Evolutionary conservation across 2,797 vertebrate genomes (phyloP), one percentile per base, ranked within the genome.

Genomic region (Darevskia mixta): DNA sequence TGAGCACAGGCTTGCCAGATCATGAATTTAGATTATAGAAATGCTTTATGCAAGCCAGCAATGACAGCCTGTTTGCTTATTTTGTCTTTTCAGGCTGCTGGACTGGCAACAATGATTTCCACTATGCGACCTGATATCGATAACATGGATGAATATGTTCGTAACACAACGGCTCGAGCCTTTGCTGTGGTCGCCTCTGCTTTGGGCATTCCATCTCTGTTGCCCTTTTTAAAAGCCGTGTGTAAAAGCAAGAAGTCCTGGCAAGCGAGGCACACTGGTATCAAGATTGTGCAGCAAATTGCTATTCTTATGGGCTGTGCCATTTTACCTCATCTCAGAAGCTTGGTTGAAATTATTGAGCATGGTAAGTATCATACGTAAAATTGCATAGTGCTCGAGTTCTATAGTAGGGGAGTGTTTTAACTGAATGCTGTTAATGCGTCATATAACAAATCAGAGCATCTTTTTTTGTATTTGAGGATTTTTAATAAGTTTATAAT

Each of bases 191-290:
- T 99, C 89, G 99, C 99, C 0, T 99, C 99, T 66, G 99, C 99
- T 38, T 96, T 99, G 38, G 99, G 99, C 49, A 99, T 99, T 92
- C 99, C 99, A 86, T 99, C 99, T 43, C 97, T 99, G n/a, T 93
- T 99, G 87, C 99, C 99, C 25, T 99, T 99, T 95, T 97, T 99
- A 93, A 99, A 99, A 97, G 99, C 99, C 8, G 99, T 99, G 90
- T 99, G 99, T 83, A 99, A 99, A 95, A 99, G 99, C 97, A 99
- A 99, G 95, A 99, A 99, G 87, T 99, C 99, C 1, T 99, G 99
- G 99, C 99, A 99, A 94, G 99, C 99, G 1, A 96, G 99, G 4
- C 99, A 99, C 94, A 99, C 99, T 0, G 99, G 99, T 94, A 99
- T 99, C 96, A 99, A 99, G 96, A 99, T 99, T 64, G 99, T 99